Evolutionary conservation across 2,888 invertebrate genomes (phyloP), one percentile per base, ranked within the genome.

Genomic region (Zhengitettix transpicula): DNA sequence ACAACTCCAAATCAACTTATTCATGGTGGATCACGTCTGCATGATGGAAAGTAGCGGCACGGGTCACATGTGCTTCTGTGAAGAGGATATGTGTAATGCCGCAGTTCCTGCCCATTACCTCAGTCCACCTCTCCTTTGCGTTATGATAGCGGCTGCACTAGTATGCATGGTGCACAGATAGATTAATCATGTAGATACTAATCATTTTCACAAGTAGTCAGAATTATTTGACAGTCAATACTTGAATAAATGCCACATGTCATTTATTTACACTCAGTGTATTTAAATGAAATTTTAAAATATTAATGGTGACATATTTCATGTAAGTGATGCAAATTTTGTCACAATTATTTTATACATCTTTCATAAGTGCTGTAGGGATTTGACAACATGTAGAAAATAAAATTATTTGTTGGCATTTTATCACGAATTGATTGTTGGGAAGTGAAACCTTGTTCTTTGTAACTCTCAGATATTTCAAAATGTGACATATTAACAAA

Each of bases 1-100:
- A 64, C 90, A 93, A 72, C 82, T 94, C 66, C 91, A 92, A 77
- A 94, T 94, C 78, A 94, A 94, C 77, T 81, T 94, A 71, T 94
- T 94, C 81, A 93, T 94, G 92, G 94, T 94, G 75, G 94, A 94
- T 78, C 94, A 94, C 81, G 94, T 94, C 79, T 94, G 94, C 85
- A 94, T 94, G 93, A 89, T 90, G 87, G 94, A 94, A 87, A 91
- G 93, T 84, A 90, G 90, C 81, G 92, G 93, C 79, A 91, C 87
- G 74, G 94, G 94, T 78, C 92, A 92, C 84, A 94, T 94, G 93
- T 94, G 93, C 81, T 94, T 94, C 84, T 94, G 94, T 81, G 93
- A 94, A 81, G 92, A 92, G 81, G 92, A 94, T 80, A 89, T 89
- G 87, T 94, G 94, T 81, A 94, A 94, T 77, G 74, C 74, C 69